A percentile compares a stretch with the other conserved stretches of the same genome.
Evolutionary conservation across 2,797 vertebrate species (phyloP).

Genomic region (Hypotaenidia philippensis): DNA sequence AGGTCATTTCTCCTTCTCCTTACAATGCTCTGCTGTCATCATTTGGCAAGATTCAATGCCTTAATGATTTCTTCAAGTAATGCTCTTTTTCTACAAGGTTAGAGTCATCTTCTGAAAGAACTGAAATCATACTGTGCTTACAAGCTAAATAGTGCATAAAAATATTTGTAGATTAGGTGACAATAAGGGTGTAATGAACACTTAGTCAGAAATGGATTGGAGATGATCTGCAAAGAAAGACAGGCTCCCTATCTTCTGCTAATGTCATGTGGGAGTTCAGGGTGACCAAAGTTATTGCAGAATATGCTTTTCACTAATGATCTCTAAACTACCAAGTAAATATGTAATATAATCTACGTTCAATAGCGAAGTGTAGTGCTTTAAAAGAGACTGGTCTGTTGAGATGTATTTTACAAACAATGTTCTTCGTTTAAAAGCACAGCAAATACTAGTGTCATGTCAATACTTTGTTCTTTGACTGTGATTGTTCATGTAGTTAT

Average conservation of each 20-base stretch:
- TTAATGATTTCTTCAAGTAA: not conserved
- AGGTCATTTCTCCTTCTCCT: not conserved
- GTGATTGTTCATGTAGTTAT: not conserved
- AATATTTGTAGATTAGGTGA: not conserved
- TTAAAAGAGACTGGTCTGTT: not conserved
- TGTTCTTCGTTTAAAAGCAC: not conserved
- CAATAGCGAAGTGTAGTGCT: not conserved
- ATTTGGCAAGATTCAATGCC: not conserved
- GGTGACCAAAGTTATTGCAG: not conserved
- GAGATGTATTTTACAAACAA: not conserved
- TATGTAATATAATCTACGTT: not conserved
- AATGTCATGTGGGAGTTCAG: not conserved
- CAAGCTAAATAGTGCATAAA: not conserved
- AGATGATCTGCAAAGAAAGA: not conserved
- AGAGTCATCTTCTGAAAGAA: not conserved
- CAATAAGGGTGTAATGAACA: not conserved
- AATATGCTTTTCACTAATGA: not conserved
- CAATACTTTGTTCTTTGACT: not conserved
- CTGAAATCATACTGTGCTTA: not conserved
- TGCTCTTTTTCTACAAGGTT: not conserved
- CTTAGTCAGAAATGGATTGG: not conserved
- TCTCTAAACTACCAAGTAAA: not conserved
- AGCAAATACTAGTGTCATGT: not conserved
- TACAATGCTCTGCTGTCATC: not conserved
- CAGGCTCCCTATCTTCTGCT: not conserved